phyloP scores from a whole-genome alignment of 2,113 vertebrate species.

The Rhinoptilus africanus region DNA sequence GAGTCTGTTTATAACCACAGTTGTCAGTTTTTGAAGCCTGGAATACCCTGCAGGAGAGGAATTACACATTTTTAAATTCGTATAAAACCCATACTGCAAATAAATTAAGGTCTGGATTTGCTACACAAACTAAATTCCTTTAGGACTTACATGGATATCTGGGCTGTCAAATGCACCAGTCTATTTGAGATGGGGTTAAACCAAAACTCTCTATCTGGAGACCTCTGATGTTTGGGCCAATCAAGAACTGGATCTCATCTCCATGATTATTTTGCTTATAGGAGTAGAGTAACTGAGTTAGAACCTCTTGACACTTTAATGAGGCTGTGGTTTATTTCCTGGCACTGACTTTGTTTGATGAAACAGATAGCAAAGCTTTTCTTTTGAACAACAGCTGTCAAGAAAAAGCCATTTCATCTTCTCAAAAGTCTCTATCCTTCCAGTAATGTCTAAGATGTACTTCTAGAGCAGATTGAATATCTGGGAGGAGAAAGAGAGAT shows the following conservation, averaged over 20 bases:
- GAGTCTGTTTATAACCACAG: neutral
- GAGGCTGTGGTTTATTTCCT: constrained; percentile 57
- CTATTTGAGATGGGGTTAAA: neutral
- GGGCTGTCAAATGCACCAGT: neutral
- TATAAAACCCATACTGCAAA: neutral
- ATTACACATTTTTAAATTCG: neutral
- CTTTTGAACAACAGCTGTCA: constrained; percentile 33
- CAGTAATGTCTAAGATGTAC: neutral
- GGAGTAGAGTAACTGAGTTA: neutral
- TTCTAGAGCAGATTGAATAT: neutral
- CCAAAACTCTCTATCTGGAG: neutral
- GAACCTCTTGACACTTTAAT: constrained; percentile 31
- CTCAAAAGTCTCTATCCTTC: neutral
- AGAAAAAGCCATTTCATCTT: constrained; percentile 15
- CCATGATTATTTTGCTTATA: neutral
- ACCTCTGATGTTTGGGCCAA: neutral
- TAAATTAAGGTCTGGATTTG: constrained; percentile 7
- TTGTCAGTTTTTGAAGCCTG: neutral
- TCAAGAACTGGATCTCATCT: constrained; percentile 5
- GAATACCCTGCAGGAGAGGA: neutral
- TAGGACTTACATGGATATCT: neutral
- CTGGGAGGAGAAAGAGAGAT: neutral
- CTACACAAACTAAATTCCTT: neutral
- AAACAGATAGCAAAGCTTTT: constrained; percentile 31
- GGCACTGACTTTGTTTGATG: constrained; percentile 32